phyloP scores from a whole-genome alignment of 2,888 invertebrate genomes.

The Apamea anceps region DNA sequence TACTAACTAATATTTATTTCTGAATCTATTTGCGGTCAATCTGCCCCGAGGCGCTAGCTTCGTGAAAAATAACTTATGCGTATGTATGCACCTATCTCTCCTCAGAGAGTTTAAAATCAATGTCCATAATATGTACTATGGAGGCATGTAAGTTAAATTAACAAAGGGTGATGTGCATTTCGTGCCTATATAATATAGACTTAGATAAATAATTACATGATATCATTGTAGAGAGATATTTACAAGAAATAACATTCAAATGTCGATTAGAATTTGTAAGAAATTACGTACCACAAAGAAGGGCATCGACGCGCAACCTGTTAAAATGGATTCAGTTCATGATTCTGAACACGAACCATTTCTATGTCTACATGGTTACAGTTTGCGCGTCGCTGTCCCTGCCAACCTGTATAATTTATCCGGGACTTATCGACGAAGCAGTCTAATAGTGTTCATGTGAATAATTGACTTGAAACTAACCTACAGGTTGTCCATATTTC shows the following conservation, averaged over 20 bases:
- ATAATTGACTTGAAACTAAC: slow-evolving; percentile 33
- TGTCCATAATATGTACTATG: no score
- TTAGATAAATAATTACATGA: background rate
- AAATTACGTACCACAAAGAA: background rate
- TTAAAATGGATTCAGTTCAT: background rate
- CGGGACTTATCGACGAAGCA: background rate
- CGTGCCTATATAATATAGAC: no score
- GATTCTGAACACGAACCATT: background rate
- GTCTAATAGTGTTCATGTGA: slow-evolving; percentile 11
- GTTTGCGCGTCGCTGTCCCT: background rate
- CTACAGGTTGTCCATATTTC: slow-evolving; percentile 1
- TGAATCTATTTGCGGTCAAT: slow-evolving; percentile 16
- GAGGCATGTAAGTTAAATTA: background rate
- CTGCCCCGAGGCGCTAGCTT: background rate
- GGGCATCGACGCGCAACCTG: background rate
- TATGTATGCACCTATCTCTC: background rate
- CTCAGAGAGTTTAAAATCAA: background rate
- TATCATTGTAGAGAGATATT: background rate
- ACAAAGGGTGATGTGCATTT: background rate
- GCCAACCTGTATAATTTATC: background rate
- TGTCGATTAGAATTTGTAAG: background rate
- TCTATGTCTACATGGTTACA: background rate
- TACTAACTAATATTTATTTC: slow-evolving; percentile 3
- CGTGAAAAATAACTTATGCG: background rate
- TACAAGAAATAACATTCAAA: background rate